Evolutionary conservation across 2,888 invertebrate species (phyloP).

Genomic region (Pocota personata): DNA sequence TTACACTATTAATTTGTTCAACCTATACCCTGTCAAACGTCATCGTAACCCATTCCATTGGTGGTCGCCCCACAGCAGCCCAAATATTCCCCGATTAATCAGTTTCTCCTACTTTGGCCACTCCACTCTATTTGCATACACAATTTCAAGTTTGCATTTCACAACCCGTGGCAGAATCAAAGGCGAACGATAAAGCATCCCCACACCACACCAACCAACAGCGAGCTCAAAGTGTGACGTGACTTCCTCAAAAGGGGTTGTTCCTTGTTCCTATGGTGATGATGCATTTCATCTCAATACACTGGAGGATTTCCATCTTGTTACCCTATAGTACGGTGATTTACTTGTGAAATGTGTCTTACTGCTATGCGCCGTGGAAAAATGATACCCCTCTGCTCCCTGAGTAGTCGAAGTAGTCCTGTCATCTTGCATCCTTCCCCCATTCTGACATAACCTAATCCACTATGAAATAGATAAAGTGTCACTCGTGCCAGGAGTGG

Average conservation of each 20-base stretch:
- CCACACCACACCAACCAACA: not conserved
- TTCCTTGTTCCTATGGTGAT: not conserved
- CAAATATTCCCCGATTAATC: constrained; percentile 29
- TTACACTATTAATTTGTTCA: not conserved
- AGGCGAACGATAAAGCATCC: not conserved
- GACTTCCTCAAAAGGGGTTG: constrained; percentile 1
- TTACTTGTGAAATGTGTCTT: constrained; percentile 36
- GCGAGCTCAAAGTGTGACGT: constrained; percentile 23
- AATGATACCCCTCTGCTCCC: not conserved
- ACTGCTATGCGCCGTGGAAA: constrained; percentile 14
- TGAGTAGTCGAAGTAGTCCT: not conserved
- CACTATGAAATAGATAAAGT: constrained; percentile 69
- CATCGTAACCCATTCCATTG: not conserved
- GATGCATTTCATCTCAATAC: constrained; percentile 26
- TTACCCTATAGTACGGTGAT: constrained; percentile 51
- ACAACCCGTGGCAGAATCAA: not conserved
- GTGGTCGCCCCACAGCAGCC: not conserved
- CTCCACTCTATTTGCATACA: not conserved
- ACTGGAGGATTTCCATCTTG: constrained; percentile 40
- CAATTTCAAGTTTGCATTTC: not conserved
- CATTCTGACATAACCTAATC: constrained; percentile 52
- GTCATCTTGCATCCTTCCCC: constrained; percentile 14
- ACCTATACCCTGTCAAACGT: not conserved
- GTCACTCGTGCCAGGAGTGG: constrained; percentile 59
- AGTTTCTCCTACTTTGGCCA: not conserved